Evolutionary conservation across 2,797 vertebrate species (phyloP), one percentile per base, ranked within the genome.

Genomic region (Bovichtus diacanthus): DNA sequence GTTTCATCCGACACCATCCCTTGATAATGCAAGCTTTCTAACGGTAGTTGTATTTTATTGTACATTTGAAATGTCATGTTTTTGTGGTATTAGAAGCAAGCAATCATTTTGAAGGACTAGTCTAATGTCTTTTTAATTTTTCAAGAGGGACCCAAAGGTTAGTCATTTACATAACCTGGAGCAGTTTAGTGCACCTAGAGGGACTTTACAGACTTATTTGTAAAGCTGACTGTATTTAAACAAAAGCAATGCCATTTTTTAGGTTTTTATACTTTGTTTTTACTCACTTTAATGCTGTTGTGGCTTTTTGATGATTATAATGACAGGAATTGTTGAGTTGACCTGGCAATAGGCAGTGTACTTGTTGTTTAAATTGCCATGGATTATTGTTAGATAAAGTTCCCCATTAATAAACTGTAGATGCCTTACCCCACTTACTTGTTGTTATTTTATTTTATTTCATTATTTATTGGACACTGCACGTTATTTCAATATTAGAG

Each of bases 11-110:
- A 12, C 29, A 50, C 70, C 46, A 74, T 53, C 44, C 43, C 13
- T n/a, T 38, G 9, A 70, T 53, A 38, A 64, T 49, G 50, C n/a
- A 63, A 46, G 63, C 18, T 43, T 83, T 78, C 67, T 29, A 70
- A 66, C 43, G 36, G 16, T 49, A 73, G 5, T 36, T 64, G 19
- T 21, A 46, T 67, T 41, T 47, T 16, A 34, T 53, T 50, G 2
- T 21, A 58, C 5, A 6, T n/a, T 21, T 27, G 65, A 46, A 59
- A 49, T 39, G 9, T 53, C 16, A 3, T 50, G 13, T 51, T 46
- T 79, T 36, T 60, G 13, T 31, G 1, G 18, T 62, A 16, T 43
- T 70, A 25, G 19, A 63, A 53, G 16, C 18, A 38, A 63, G 41
- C 27, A 62, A 16, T 58, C 2, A 16, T 41, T 44, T 59, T 36